Evolutionary conservation across 2,888 invertebrate species (phyloP), one percentile per base, ranked within the genome.

Genomic region (Adelognathus sp.): DNA sequence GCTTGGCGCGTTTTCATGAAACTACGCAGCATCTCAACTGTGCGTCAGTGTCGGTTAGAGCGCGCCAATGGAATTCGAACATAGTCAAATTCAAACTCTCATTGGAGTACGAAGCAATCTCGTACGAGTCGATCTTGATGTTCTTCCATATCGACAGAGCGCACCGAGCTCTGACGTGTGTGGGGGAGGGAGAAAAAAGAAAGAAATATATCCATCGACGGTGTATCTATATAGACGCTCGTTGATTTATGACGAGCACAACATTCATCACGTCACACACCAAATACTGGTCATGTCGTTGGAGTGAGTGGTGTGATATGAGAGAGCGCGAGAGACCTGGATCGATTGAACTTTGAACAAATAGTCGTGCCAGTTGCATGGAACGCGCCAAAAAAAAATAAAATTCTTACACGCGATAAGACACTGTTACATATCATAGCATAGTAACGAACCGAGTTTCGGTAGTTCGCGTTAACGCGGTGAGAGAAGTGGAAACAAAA

Each of bases 341-440:
- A 84, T 87, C 84, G 83, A 83, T 85, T 81, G 86, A 84, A 88
- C 87, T 88, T 88, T 86, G 87, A 84, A 84, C 86, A 79, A 84
- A 82, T 77, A 71, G 71, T 73, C 56, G 64, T 66, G 39, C 61
- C 41, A n/a, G 70, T 63, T 63, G 78, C 33, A 54, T 54, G 71
- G 54, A 36, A 71, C 80, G 75, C 75, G 79, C 74, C 66, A 69
- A 81, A n/a, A n/a, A n/a, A n/a, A n/a, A n/a, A n/a, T n/a, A n/a
- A n/a, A 64, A 58, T 64, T 39, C 78, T 81, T 72, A 50, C 52
- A 56, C 64, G 44, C 33, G 79, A 81, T 79, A 76, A 79, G 69
- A 63, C 80, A 60, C 69, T 70, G 70, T 61, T 64, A 50, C 70
- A 72, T 70, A 76, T 69, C n/a, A n/a, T n/a, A n/a, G n/a, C n/a